Base-by-base conservation (phyloP, 1,140 invertebrate species). In the Atopsyche davidsoni region DNA sequence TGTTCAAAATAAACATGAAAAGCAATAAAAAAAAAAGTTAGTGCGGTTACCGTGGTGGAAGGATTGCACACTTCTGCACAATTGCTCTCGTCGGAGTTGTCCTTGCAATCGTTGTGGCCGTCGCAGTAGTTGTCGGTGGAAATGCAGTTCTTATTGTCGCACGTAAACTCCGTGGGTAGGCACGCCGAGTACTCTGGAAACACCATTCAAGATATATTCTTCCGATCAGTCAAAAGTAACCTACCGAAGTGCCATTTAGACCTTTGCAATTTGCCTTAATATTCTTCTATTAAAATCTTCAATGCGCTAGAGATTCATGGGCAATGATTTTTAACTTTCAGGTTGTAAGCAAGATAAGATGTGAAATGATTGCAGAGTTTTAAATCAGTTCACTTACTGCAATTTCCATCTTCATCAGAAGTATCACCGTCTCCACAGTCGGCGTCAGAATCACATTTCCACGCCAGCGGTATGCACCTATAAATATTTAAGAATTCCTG, bases 101-200 rank as follows among this genome's bases (percentile, higher is more conserved):
- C 87, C 23, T 71, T 71, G 63, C 86, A 89, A 64, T 89, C 85
- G 51, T 77, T 67, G 24, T 77, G 68, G 1, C 80, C 79, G 68
- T 92, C 86, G 70, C 89, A 92, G 35, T 80, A 71, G 73, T 84
- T 82, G 23, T 77, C 66, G 42, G 69, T 75, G 1, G 82, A 79
- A 41, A 90, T 80, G 68, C 89, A 92, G 14, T 79, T 75, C 22
- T 81, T 81, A 62, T 86, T 86, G 14, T 75, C 71, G 57, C 85
- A 87, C 22, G 75, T 72, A 61, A 83, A 82, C 62, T 84, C 79
- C n/a, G 66, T 69, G n/a, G 73, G 64, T 18, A 73, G 63, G 67
- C 87, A 89, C 45, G 79, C 78, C 34, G 79, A 66, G 59, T 81
- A 81, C 59, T 73, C 82, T 63, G 61, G 44, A 54, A 51, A 43